Percentiles rank a stretch among this genome's conserved stretches.
These are phyloP conservation scores for Salmo trutta DNA, from an alignment of 2,797 vertebrate genomes.

Conservation along the genomic window DNA sequence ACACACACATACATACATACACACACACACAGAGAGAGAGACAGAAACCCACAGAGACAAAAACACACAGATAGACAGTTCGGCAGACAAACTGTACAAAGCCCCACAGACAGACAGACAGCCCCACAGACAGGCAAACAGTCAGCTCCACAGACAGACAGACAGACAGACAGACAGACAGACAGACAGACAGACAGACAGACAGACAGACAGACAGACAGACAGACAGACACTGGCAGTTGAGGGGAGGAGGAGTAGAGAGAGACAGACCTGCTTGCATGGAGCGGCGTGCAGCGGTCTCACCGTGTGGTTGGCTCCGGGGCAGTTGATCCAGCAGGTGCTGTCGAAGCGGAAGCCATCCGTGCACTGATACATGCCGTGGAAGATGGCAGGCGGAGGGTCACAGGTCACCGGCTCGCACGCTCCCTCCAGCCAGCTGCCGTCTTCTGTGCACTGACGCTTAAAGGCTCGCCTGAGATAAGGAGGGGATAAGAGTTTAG, in stretches of 20 bases:
- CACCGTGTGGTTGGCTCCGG: slow-evolving; percentile 73
- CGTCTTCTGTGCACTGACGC: slow-evolving; percentile 92
- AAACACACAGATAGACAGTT: slow-evolving; percentile 26
- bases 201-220: neutral
- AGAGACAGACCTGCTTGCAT: slow-evolving; percentile 80
- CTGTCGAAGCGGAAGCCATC: slow-evolving; percentile 94
- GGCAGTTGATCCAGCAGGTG: slow-evolving; percentile 89
- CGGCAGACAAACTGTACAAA: neutral
- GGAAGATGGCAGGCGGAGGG: slow-evolving; percentile 88
- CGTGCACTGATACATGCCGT: slow-evolving; percentile 91
- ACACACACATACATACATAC: too few relatives aligned
- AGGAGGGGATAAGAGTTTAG: neutral
- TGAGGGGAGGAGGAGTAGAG: slow-evolving; percentile 12
- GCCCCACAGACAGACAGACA: neutral
- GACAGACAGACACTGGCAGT: neutral
- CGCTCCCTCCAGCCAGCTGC: slow-evolving; percentile 88
- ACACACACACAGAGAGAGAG: slow-evolving; percentile 21
- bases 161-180: neutral
- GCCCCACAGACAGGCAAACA: neutral
- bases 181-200: slow-evolving; percentile 25
- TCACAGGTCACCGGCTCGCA: slow-evolving; percentile 94
- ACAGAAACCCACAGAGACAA: too few relatives aligned
- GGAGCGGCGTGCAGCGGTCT: slow-evolving; percentile 70
- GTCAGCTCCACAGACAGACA: too few relatives aligned
- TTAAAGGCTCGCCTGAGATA: slow-evolving; percentile 88